Percentiles rank a stretch among this genome's conserved stretches.
Evolutionary conservation across 1,140 invertebrate species (phyloP).

Genomic region (Sinella curviseta): DNA sequence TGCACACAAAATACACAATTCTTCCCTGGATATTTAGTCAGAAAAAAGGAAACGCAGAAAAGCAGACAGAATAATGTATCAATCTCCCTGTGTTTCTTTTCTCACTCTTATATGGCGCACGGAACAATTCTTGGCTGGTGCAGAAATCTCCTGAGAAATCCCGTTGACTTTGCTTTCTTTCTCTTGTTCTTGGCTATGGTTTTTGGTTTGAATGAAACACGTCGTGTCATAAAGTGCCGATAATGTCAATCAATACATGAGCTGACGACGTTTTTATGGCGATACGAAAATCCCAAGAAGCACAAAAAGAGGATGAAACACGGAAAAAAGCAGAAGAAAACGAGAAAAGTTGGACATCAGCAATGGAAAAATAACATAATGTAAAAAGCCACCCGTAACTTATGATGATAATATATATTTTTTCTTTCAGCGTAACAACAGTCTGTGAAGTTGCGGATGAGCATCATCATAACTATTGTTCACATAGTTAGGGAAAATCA

Average conservation of each 20-base stretch:
- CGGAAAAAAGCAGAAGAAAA: neutral
- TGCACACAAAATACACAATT: no score
- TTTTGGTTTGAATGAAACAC: conserved; percentile 14
- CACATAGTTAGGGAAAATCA: no score
- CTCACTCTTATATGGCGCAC: neutral
- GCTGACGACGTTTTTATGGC: conserved; percentile 39
- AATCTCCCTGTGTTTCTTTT: neutral
- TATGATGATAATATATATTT: neutral
- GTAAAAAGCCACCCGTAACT: neutral
- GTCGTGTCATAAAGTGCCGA: conserved; percentile 41
- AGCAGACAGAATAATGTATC: conserved; percentile 19
- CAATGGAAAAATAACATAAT: neutral
- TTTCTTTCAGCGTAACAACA: no score
- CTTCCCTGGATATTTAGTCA: no score
- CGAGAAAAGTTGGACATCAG: neutral
- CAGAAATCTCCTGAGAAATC: conserved; percentile 1
- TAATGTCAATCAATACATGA: conserved; percentile 41
- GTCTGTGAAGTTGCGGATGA: no score
- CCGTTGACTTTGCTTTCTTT: neutral
- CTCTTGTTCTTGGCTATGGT: neutral
- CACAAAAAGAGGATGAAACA: conserved; percentile 6
- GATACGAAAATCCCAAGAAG: conserved; percentile 31
- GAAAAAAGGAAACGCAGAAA: no score
- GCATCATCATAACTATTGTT: no score
- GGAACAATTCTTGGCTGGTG: neutral